Evolutionary conservation across 2,797 vertebrate species (phyloP), one percentile per base, ranked within the genome.

Genomic region (Brotula barbata): DNA sequence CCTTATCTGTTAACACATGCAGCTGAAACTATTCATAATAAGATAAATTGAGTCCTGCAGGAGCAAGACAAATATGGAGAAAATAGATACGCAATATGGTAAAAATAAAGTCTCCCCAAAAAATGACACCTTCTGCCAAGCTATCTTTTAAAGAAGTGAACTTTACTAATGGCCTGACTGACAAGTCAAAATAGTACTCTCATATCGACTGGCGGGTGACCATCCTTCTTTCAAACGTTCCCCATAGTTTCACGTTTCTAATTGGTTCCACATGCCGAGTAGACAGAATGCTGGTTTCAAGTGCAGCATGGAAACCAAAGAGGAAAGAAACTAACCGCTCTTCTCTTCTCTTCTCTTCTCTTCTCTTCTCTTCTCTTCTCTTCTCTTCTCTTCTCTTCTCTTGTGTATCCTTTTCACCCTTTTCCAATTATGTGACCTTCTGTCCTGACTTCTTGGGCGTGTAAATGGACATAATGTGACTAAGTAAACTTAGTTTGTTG

Each of bases 181-280:
- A 28, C 20, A 19, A 45, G 58, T 62, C 21, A 40, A 28, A 28
- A 28, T 8, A 37, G 43, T 16, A 37, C 50, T 69, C 62, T 70
- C 49, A 40, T 64, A 46, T 64, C 62, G 43, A 34, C 43, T 55
- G 56, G 42, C 15, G 25, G 60, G 6, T 37, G 51, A 56, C 63
- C 40, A 59, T 60, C 19, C 15, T 23, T 68, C 51, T 70, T 73
- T 85, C 54, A 71, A 49, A 37, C 22, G 22, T 51, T 73, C 64
- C 41, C 76, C 20, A 16, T 46, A 62, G 77, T 80, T 73, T 84
- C 83, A 69, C 64, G 21, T 86, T 86, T 78, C 86, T 68, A 83
- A 88, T 84, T 67, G 77, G 73, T 83, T 83, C 81, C 86, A 88
- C 71, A 60, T 85, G 86, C 47, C 68, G 68, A 57, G 60, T 63